These are phyloP conservation scores for Daubentonia madagascariensis DNA, from an alignment of 2,113 vertebrate species.

Conservation along the genomic window DNA sequence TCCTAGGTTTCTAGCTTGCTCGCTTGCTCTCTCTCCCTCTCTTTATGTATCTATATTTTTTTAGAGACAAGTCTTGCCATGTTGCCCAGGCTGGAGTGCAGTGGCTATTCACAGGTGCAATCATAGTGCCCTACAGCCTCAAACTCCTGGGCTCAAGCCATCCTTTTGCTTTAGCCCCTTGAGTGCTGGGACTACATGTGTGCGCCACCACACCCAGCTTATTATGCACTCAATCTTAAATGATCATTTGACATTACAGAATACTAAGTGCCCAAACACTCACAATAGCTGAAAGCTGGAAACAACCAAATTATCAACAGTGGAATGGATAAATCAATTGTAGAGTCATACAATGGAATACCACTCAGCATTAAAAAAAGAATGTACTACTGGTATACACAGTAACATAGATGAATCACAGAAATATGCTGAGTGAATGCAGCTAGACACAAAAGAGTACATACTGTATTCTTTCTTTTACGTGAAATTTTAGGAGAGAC, in stretches of 20 bases:
- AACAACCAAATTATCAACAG: neutral
- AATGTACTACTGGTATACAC: neutral
- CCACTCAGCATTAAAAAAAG: neutral
- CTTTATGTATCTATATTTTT: no score
- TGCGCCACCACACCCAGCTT: neutral
- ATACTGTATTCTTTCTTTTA: neutral
- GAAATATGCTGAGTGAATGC: neutral
- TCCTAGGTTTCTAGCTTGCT: no score
- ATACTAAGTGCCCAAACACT: conserved; percentile 26
- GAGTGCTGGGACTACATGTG: no score
- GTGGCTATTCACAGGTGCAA: no score
- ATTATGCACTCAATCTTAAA: neutral
- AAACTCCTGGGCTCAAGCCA: no score
- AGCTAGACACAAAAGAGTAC: neutral
- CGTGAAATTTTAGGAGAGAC: conserved; percentile 5
- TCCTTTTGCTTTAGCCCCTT: no score
- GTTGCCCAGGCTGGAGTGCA: no score
- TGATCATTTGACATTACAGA: neutral
- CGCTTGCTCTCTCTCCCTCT: no score
- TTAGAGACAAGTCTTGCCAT: no score
- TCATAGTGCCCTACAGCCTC: no score
- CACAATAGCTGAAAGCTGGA: neutral
- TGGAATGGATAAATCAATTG: neutral
- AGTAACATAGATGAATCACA: neutral
- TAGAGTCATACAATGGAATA: neutral